Evolutionary conservation across 2,797 vertebrate genomes (phyloP).

Genomic region (Dermochelys coriacea): DNA sequence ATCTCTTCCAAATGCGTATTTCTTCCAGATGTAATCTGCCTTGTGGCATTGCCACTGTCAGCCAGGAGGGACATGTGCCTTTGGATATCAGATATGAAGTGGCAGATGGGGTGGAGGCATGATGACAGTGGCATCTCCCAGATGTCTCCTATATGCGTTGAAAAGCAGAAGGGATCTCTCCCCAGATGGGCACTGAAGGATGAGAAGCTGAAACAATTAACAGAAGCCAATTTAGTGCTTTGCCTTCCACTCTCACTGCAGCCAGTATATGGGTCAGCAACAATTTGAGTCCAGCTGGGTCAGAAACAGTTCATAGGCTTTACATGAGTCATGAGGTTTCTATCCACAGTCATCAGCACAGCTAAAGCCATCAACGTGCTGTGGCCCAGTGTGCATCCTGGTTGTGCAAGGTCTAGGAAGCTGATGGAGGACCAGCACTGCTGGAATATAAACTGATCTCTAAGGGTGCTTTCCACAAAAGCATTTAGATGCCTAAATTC

Average conservation of each 20-base stretch:
- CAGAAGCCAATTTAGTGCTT: not conserved
- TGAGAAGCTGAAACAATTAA: not conserved
- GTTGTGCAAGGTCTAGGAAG: not conserved
- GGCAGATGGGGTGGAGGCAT: not conserved
- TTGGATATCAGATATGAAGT: not conserved
- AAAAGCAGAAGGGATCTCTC: not conserved
- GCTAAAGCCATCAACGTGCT: no score
- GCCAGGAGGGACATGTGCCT: not conserved
- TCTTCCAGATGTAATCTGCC: not conserved
- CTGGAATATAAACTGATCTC: not conserved
- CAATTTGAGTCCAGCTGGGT: no score
- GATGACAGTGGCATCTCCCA: not conserved
- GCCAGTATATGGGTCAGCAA: no score
- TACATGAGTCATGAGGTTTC: no score
- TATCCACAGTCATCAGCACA: no score
- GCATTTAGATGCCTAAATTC: not conserved
- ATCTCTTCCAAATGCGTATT: not conserved
- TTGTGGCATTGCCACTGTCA: not conserved
- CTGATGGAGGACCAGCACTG: not conserved
- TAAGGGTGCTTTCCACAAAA: not conserved
- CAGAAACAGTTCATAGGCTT: no score
- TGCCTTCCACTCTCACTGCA: no score
- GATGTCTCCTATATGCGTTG: fast-evolving
- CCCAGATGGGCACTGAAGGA: not conserved
- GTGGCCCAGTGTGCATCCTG: not conserved